phyloP scores from a whole-genome alignment of 2,888 invertebrate genomes.

The Drosophila borealis region DNA sequence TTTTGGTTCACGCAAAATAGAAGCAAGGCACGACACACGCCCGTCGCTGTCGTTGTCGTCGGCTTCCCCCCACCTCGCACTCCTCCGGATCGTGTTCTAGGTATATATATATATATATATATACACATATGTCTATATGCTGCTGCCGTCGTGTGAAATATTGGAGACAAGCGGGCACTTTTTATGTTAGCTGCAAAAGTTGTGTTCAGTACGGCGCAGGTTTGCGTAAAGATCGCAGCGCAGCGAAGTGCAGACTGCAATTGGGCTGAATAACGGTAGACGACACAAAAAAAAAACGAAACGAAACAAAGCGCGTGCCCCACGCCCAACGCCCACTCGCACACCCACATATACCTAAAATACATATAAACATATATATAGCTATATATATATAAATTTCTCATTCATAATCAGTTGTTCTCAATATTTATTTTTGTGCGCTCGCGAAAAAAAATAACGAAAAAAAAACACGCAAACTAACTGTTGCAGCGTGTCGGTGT shows the following conservation, averaged over 20 bases:
- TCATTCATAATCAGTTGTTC: constrained; percentile 17
- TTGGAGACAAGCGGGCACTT: constrained; percentile 81
- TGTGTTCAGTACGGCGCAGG: constrained; percentile 81
- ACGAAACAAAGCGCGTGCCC: constrained; percentile 20
- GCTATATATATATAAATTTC: constrained; percentile 4
- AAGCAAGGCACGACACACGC: constrained; percentile 69
- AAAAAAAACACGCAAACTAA: constrained; percentile 1
- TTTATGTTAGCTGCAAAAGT: constrained; percentile 76
- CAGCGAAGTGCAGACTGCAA: constrained; percentile 49
- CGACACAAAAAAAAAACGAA: constrained; percentile 8
- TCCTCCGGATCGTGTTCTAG: constrained; percentile 26
- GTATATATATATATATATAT: constrained; percentile 20
- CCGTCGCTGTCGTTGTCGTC: constrained; percentile 43
- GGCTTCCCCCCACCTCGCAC: constrained; percentile 1
- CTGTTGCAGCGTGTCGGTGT: constrained; percentile 5
- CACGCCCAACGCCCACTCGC: constrained; percentile 6
- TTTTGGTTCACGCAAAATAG: constrained; percentile 48
- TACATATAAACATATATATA: not conserved
- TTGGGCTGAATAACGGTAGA: constrained; percentile 36
- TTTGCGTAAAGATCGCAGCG: constrained; percentile 79
- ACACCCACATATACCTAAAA: not conserved
- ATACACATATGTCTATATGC: constrained; percentile 25
- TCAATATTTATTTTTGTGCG: constrained; percentile 25
- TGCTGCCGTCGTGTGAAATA: constrained; percentile 75
- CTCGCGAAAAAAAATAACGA: not conserved